Evolutionary conservation across 92 coral and sea anemone genomes (phyloP).

Genomic region (Palythoa grandis): DNA sequence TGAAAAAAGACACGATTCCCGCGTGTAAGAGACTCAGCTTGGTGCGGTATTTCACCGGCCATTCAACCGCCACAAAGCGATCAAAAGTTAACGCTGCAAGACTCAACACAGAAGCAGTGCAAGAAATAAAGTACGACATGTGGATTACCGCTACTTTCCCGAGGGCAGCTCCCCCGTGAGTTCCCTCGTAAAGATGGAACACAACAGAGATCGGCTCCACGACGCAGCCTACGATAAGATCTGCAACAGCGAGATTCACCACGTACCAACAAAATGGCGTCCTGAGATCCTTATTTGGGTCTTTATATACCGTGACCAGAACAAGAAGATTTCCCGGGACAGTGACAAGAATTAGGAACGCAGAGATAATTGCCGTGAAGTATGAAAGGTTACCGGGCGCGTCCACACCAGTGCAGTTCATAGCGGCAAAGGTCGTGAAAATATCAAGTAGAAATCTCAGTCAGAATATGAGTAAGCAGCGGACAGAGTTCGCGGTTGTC

Average conservation of each 20-base stretch:
- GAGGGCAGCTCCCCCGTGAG: neutral
- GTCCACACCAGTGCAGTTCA: slow-evolving; percentile 9
- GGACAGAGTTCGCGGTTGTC: neutral
- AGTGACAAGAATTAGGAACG: neutral
- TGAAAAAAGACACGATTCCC: slow-evolving; percentile 32
- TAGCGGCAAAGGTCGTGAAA: neutral
- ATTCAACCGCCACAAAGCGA: slow-evolving; percentile 65
- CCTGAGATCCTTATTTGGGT: slow-evolving; percentile 28
- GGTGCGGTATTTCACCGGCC: slow-evolving; percentile 68
- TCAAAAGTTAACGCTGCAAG: slow-evolving; percentile 83
- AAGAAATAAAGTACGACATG: slow-evolving; percentile 78
- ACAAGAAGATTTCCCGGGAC: slow-evolving; percentile 41
- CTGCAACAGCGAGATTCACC: slow-evolving; percentile 23
- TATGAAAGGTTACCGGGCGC: slow-evolving; percentile 14
- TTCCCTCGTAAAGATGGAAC: slow-evolving; percentile 20
- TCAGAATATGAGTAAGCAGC: neutral
- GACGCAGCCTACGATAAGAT: slow-evolving; percentile 14
- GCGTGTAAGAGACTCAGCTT: slow-evolving; percentile 47
- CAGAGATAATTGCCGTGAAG: slow-evolving; percentile 21
- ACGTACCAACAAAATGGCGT: slow-evolving; percentile 40
- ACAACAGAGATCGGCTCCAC: slow-evolving; percentile 33
- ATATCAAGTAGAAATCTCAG: neutral
- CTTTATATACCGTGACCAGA: slow-evolving; percentile 15
- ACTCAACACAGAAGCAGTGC: slow-evolving; percentile 81
- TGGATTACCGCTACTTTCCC: slow-evolving; percentile 51